Percentiles rank a stretch among this genome's conserved stretches.
Evolutionary conservation across 1,140 invertebrate genomes (phyloP).

Genomic region (Drosophila burlai): DNA sequence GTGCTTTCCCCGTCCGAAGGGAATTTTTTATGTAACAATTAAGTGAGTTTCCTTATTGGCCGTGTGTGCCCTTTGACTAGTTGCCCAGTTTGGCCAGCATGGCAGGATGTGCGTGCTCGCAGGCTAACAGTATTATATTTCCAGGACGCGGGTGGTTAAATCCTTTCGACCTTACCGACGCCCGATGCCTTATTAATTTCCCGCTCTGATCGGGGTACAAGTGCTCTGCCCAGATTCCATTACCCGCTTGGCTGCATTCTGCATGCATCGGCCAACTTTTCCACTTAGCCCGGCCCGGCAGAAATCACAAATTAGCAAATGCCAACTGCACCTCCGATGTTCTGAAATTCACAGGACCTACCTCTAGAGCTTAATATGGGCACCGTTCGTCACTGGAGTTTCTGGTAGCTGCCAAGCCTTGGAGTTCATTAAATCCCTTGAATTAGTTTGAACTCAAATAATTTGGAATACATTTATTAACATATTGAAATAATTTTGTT

Average conservation of each 20-base stretch:
- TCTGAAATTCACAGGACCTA: neutral
- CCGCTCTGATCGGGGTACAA: slow-evolving; percentile 23
- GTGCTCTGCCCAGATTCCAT: slow-evolving; percentile 28
- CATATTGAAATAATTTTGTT: neutral
- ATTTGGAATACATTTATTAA: neutral
- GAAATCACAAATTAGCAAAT: neutral
- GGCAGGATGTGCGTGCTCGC: slow-evolving; percentile 18
- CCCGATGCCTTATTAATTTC: slow-evolving; percentile 25
- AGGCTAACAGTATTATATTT: slow-evolving; percentile 44
- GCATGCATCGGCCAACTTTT: slow-evolving; percentile 48
- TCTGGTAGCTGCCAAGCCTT: neutral
- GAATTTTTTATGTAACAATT: slow-evolving; percentile 58
- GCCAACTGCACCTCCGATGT: neutral
- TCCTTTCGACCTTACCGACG: neutral
- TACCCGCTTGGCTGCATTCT: slow-evolving; percentile 44
- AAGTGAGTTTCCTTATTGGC: slow-evolving; percentile 67
- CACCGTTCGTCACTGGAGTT: neutral
- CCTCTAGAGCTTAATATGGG: neutral
- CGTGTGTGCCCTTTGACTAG: slow-evolving; percentile 9
- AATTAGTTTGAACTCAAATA: neutral
- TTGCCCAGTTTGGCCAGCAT: no score
- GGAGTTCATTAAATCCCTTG: neutral
- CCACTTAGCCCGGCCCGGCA: slow-evolving; percentile 4
- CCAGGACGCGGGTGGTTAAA: slow-evolving; percentile 18
- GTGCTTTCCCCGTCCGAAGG: no score